Base-by-base conservation (phyloP, 2,113 vertebrate genomes). In the Neolamprologus modestus region DNA sequence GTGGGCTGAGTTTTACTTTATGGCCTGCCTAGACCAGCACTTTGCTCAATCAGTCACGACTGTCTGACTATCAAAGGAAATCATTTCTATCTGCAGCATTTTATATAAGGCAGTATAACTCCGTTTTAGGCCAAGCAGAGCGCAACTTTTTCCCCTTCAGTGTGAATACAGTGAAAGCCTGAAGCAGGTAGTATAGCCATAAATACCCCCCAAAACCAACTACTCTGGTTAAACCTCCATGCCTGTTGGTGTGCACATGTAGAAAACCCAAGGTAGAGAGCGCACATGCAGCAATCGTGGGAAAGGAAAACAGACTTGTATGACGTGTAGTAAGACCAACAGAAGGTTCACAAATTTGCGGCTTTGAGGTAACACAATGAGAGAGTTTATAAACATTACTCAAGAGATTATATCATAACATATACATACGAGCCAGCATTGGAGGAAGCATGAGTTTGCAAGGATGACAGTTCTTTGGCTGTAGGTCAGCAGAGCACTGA, bases 331-430 rank as follows among this genome's bases (percentile, higher is more conserved):
- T 26, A 45, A 73, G 68, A 26, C 9, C 45, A 31, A n/a, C 10
- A 33, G 17, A 9, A 12, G 16, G 10, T 78, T 78, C 45, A 31
- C 45, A 78, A 28, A 78, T 78, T 78, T 78, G 24, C 1, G 3
- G 71, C 42, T 50, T 78, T 78, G 42, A 78, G 26, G 42, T 78
- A 78, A 50, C 42, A 50, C 16, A 78, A 12, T 12, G 26, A 50
- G 42, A 78, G 71, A 47, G 16, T 50, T 78, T n/a, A 13, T 78
- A 6, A 78, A n/a, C 13, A 31, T 19, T 1, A 45, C 45, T 19
- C 16, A 78, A 31, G 7, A 78, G 26, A 3, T 78, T 78, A 50
- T 50, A 50, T 78, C 71, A 50, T 78, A 78, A 78, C 26, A 31
- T 78, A 17, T n/a, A 50, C 6, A 28, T 50, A 31, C 12, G 26